phyloP scores from a whole-genome alignment of 2,888 invertebrate genomes.

The Alsophila aescularia region DNA sequence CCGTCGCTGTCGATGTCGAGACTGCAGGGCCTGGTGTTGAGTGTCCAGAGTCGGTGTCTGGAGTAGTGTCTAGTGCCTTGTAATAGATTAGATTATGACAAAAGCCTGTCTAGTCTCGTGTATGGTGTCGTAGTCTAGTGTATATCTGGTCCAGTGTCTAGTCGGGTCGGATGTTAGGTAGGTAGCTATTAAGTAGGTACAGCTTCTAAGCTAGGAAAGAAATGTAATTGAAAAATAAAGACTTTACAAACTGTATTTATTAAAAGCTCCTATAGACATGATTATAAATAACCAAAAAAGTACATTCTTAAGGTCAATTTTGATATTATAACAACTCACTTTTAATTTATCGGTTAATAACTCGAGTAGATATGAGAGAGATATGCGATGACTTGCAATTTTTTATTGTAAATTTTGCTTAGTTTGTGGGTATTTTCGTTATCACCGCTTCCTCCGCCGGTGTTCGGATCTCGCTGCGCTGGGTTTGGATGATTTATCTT shows the following conservation, averaged over 20 bases:
- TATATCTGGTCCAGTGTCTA: too few species aligned
- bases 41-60: too few species aligned
- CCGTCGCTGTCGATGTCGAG: too few species aligned
- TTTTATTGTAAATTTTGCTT: conserved; percentile 6
- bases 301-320: conserved; percentile 4
- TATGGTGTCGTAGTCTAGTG: too few species aligned
- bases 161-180: too few species aligned
- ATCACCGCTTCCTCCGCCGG: conserved; percentile 71
- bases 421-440: conserved; percentile 11
- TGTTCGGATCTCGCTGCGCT: conserved; percentile 72
- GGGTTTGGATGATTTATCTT: conserved; percentile 70
- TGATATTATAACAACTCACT: not conserved
- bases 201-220: too few species aligned
- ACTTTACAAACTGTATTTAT: conserved; percentile 3
- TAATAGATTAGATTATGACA: too few species aligned
- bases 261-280: conserved; percentile 33
- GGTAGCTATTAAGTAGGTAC: too few species aligned
- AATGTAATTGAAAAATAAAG: too few species aligned
- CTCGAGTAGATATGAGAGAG: not conserved
- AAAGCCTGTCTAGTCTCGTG: too few species aligned
- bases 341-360: conserved; percentile 6
- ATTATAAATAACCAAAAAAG: not conserved
- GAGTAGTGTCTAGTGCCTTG: too few species aligned
- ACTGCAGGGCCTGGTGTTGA: too few species aligned
- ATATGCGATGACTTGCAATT: conserved; percentile 7